These are phyloP conservation scores for Machaerirhynchus nigripectus DNA, from an alignment of 2,113 vertebrate genomes.

Conservation along the genomic window DNA sequence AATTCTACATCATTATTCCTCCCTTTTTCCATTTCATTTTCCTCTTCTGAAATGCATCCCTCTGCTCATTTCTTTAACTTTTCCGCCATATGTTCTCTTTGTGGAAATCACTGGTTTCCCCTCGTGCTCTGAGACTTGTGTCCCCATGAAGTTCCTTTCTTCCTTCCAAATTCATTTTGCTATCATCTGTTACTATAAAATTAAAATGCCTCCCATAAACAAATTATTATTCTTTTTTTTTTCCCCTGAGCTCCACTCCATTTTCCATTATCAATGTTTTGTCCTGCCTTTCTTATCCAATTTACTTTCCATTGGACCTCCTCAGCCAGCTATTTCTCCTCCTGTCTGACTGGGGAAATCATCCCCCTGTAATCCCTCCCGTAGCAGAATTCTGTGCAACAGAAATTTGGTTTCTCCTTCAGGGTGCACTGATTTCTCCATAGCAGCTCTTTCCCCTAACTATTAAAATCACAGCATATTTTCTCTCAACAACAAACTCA, in stretches of 20 bases:
- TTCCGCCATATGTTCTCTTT: background rate
- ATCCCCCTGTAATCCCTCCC: background rate
- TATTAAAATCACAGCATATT: conserved; percentile 9
- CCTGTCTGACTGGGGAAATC: background rate
- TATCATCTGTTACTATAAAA: conserved; percentile 12
- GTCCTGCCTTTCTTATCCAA: background rate
- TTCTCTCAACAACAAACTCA: background rate
- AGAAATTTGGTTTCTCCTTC: conserved; percentile 8
- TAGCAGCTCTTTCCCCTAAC: background rate
- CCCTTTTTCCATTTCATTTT: background rate
- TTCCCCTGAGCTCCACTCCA: background rate
- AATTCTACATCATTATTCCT: background rate
- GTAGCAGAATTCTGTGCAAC: background rate
- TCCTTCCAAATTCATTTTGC: conserved; percentile 1
- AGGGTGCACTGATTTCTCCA: background rate
- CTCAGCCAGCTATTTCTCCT: background rate
- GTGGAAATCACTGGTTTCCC: background rate
- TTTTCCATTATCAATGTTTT: conserved; percentile 17
- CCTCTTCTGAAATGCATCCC: background rate
- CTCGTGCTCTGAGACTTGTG: background rate
- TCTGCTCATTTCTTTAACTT: background rate
- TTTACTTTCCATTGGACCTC: conserved; percentile 14
- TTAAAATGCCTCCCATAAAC: conserved; percentile 28
- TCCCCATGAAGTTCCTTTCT: background rate
- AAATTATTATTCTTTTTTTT: background rate